Evolutionary conservation across 1,140 invertebrate species (phyloP).

Genomic region (Halesus radiatus): DNA sequence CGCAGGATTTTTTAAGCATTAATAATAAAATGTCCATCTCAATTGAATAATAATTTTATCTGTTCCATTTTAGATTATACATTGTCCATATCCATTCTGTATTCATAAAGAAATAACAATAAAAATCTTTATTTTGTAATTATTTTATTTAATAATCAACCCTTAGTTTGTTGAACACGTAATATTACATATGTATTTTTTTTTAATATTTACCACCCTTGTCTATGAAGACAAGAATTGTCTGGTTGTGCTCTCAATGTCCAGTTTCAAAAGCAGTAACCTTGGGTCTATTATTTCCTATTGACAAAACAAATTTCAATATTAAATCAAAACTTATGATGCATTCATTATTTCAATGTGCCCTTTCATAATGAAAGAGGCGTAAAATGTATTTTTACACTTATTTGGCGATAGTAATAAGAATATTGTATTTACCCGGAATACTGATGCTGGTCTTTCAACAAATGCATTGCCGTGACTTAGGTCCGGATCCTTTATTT

Average conservation of each 20-base stretch:
- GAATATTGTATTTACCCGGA: constrained; percentile 21
- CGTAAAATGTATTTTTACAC: not conserved
- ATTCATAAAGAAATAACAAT: constrained; percentile 19
- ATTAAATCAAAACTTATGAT: not conserved
- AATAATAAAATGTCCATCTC: not conserved
- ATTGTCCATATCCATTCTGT: not conserved
- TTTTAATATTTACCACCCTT: too few relatives aligned
- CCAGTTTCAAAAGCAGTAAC: constrained; percentile 28
- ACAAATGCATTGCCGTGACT: not conserved
- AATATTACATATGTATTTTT: too few relatives aligned
- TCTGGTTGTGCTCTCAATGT: constrained; percentile 26
- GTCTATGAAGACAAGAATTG: too few relatives aligned
- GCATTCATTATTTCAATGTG: not conserved
- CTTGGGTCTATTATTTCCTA: constrained; percentile 37
- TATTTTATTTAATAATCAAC: not conserved
- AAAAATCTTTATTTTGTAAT: constrained; percentile 24
- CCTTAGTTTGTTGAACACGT: too few relatives aligned
- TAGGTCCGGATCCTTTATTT: not conserved
- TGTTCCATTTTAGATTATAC: not conserved
- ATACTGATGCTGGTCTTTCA: constrained; percentile 1
- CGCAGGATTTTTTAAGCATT: not conserved
- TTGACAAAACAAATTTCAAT: not conserved
- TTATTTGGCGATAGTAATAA: not conserved
- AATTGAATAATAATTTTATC: not conserved
- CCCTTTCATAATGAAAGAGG: not conserved